Percentiles rank a stretch among this genome's conserved stretches.
These are phyloP conservation scores for Montipora cactus DNA, from an alignment of 64 coral and sea anemone species.

Conservation along the genomic window DNA sequence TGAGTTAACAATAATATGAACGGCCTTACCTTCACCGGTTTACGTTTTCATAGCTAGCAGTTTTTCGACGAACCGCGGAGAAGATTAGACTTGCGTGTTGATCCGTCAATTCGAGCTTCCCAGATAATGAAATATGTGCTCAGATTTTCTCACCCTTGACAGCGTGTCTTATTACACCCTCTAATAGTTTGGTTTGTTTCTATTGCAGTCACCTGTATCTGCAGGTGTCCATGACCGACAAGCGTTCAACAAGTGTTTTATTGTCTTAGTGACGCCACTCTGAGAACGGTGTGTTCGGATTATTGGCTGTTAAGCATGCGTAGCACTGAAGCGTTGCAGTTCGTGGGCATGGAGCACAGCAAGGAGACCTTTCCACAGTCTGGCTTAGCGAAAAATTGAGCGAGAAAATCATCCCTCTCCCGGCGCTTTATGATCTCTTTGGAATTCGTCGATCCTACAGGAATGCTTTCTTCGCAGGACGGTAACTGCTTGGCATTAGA, in stretches of 20 bases:
- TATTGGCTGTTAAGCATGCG: background rate
- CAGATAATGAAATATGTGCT: background rate
- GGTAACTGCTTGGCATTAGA: too few species aligned
- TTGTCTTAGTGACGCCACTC: background rate
- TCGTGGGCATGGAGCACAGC: too few species aligned
- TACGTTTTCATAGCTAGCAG: background rate
- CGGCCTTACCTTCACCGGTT: background rate
- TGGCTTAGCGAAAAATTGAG: too few species aligned
- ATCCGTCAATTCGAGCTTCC: background rate
- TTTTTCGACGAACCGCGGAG: background rate
- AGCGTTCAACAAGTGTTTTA: conserved; percentile 36
- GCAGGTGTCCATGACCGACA: conserved; percentile 7
- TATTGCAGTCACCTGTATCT: conserved; percentile 26
- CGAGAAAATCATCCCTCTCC: too few species aligned
- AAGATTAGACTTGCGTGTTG: too few species aligned
- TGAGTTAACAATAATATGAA: background rate
- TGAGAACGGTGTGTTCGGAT: background rate
- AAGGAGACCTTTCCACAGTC: too few species aligned
- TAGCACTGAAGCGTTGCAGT: too few species aligned
- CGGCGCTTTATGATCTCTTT: too few species aligned
- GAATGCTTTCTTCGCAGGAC: too few species aligned
- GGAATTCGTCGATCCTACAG: too few species aligned
- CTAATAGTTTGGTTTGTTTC: background rate
- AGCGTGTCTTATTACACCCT: conserved; percentile 14
- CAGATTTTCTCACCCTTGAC: background rate